A percentile compares a stretch with the other conserved stretches of the same genome.
phyloP scores from a whole-genome alignment of 2,113 vertebrate species.

The Heterochromis multidens region DNA sequence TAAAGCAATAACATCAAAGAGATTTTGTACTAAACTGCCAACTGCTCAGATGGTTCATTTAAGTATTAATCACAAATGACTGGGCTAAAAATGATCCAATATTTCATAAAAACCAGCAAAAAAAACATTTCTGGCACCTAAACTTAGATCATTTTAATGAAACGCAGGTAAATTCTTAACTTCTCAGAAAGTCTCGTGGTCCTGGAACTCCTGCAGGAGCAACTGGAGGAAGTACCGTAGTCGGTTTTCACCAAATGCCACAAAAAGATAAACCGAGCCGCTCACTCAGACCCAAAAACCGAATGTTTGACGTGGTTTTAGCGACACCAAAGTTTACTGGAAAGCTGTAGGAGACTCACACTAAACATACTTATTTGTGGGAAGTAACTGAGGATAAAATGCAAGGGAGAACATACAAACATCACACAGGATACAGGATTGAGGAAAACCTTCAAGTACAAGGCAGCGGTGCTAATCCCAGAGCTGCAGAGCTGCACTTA shows the following conservation, averaged over 20 bases:
- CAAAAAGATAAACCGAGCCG: neutral
- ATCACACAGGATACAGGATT: neutral
- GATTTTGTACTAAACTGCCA: neutral
- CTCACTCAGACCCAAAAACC: neutral
- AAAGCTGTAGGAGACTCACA: neutral
- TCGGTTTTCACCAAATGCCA: neutral
- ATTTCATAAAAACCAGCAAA: neutral
- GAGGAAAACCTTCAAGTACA: neutral
- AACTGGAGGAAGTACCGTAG: neutral
- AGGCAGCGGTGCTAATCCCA: neutral
- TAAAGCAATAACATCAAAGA: neutral
- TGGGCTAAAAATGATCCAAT: neutral
- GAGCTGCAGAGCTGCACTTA: neutral
- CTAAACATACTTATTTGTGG: neutral
- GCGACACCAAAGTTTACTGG: neutral
- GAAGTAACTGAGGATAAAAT: neutral
- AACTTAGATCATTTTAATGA: neutral
- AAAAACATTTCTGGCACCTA: neutral
- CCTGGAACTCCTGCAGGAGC: neutral
- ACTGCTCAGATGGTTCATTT: neutral
- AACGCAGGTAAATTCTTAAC: neutral
- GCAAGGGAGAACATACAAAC: neutral
- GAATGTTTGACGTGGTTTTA: neutral
- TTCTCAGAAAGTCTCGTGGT: neutral
- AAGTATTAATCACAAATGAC: neutral